These are phyloP conservation scores for Cephonodes hylas DNA, from an alignment of 2,888 invertebrate genomes.

Conservation along the genomic window DNA sequence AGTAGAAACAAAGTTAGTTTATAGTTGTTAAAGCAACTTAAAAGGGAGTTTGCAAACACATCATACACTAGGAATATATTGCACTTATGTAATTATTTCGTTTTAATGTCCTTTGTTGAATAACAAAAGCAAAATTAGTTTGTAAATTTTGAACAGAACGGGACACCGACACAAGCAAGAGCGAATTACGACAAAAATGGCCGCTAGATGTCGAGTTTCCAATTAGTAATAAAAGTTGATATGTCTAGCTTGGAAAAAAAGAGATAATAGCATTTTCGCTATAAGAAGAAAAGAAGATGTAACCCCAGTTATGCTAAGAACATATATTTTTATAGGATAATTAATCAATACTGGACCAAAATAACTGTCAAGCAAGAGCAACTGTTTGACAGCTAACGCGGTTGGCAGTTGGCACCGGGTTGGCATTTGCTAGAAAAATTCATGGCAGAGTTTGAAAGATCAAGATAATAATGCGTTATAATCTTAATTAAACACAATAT, in stretches of 20 bases:
- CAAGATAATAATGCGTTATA: too few species aligned
- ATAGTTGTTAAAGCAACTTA: background rate
- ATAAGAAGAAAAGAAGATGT: too few species aligned
- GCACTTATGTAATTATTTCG: background rate
- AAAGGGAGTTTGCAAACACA: background rate
- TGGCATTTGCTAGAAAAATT: too few species aligned
- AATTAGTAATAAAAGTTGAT: slow-evolving; percentile 1
- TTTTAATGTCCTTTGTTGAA: background rate
- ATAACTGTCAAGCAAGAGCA: background rate
- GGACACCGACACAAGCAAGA: background rate
- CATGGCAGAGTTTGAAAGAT: too few species aligned
- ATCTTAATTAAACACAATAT: too few species aligned
- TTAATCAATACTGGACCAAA: background rate
- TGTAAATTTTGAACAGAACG: background rate
- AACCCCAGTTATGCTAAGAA: background rate
- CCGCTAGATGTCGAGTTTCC: background rate
- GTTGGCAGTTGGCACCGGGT: too few species aligned
- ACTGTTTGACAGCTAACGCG: background rate
- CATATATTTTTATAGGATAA: background rate
- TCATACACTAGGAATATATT: background rate
- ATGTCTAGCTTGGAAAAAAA: background rate
- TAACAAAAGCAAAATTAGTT: background rate
- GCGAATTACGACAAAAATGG: background rate
- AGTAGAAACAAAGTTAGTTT: background rate
- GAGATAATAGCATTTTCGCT: background rate